These are phyloP conservation scores for Drosophila barbarae DNA, from an alignment of 2,888 invertebrate species.

Conservation along the genomic window DNA sequence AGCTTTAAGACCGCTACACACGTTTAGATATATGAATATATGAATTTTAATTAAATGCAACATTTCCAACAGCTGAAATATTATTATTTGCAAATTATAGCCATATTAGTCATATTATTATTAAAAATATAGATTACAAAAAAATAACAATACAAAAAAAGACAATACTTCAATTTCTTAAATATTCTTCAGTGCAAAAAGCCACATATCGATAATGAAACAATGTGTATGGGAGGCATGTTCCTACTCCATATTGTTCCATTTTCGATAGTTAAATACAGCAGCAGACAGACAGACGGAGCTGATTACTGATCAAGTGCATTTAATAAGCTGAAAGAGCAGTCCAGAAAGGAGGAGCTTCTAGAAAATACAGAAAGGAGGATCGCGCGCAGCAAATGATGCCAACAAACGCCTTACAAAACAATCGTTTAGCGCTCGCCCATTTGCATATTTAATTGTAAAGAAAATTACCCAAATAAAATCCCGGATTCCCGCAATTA, in stretches of 20 bases:
- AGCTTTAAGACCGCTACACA: background rate
- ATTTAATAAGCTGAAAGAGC: background rate
- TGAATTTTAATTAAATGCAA: background rate
- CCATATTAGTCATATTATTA: no score
- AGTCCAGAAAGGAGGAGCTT: background rate
- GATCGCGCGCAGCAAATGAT: background rate
- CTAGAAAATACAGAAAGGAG: background rate
- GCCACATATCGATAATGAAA: no score
- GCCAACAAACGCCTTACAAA: slow-evolving; percentile 36
- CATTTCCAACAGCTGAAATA: no score
- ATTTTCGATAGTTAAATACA: background rate
- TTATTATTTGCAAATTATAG: no score
- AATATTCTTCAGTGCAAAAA: no score
- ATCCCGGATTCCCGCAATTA: slow-evolving; percentile 11
- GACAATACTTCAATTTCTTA: no score
- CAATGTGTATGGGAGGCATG: background rate
- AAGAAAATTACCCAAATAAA: slow-evolving; percentile 59
- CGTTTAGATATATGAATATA: no score
- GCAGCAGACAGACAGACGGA: background rate
- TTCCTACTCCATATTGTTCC: background rate
- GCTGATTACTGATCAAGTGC: background rate
- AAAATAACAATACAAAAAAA: no score
- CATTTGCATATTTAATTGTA: slow-evolving; percentile 69
- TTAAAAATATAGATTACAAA: no score
- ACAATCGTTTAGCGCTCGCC: slow-evolving; percentile 45